Conservation (phyloP, 2,888 invertebrate genomes). For the Epistrophe grossulariae region DNA sequence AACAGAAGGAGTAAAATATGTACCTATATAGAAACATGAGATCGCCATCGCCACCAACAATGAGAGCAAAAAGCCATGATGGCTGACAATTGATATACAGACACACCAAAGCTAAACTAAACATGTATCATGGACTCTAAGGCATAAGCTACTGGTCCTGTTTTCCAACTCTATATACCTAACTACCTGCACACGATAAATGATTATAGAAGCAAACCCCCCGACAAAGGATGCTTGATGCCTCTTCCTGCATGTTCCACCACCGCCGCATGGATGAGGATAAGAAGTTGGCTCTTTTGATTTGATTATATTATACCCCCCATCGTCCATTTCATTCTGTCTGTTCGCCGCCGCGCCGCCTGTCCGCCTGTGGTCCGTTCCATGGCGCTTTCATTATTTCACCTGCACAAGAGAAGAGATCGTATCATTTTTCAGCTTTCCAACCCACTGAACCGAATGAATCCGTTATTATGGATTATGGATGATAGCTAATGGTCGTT, state of each 20-base stretch:
- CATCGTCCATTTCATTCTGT: neutral
- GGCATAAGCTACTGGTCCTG: slow-evolving; percentile 29
- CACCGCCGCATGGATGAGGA: neutral
- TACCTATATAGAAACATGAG: slow-evolving; percentile 29
- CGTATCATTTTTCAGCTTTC: slow-evolving; percentile 74
- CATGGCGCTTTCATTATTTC: slow-evolving; percentile 62
- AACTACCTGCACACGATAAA: slow-evolving; percentile 33
- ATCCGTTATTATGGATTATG: slow-evolving; percentile 72
- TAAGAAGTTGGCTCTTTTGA: slow-evolving; percentile 55
- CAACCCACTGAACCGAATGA: slow-evolving; percentile 64
- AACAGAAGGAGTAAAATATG: neutral
- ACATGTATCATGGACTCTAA: neutral
- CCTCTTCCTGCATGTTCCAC: neutral
- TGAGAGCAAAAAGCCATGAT: slow-evolving; percentile 48
- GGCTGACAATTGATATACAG: slow-evolving; percentile 42
- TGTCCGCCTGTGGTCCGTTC: slow-evolving; percentile 2
- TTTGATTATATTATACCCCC: slow-evolving; percentile 54
- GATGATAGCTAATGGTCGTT: slow-evolving; percentile 62
- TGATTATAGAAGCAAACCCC: slow-evolving; percentile 31
- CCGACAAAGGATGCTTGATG: slow-evolving; percentile 37
- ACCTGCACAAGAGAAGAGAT: slow-evolving; percentile 60
- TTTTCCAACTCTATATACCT: neutral
- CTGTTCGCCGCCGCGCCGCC: neutral
- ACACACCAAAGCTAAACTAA: slow-evolving; percentile 4
- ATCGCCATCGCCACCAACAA: slow-evolving; percentile 32